These are phyloP conservation scores for Bolborhynchus lineola DNA, from an alignment of 2,113 vertebrate genomes.

Conservation along the genomic window DNA sequence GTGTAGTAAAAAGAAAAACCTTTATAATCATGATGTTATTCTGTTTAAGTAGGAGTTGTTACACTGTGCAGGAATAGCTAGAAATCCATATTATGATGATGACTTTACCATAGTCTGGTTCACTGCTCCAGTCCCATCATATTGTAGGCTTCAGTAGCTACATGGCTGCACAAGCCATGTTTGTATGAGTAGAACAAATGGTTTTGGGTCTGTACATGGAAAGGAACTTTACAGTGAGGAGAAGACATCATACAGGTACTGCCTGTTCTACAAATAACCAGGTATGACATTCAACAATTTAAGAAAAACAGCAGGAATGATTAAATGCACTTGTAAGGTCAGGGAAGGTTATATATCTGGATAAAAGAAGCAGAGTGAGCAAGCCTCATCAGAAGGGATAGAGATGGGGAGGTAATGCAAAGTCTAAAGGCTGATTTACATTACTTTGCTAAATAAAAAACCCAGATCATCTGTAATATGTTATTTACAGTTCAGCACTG, in stretches of 20 bases:
- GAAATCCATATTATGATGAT: fast-evolving
- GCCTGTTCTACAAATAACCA: fast-evolving
- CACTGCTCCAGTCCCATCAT: fast-evolving
- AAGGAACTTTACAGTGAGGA: fast-evolving
- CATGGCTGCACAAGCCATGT: fast-evolving
- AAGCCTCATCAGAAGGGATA: background rate
- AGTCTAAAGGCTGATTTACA: background rate
- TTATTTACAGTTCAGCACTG: slow-evolving; percentile 53
- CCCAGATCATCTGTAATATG: slow-evolving; percentile 3
- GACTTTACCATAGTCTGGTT: background rate
- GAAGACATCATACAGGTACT: background rate
- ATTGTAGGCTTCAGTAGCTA: fast-evolving
- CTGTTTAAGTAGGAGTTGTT: fast-evolving
- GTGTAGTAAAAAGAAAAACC: background rate
- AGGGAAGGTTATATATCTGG: background rate
- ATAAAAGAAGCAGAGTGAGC: background rate
- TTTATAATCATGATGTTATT: fast-evolving
- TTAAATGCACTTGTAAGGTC: fast-evolving
- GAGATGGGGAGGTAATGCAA: background rate
- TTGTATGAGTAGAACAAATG: fast-evolving
- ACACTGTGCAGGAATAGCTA: background rate
- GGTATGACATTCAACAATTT: background rate
- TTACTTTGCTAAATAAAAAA: background rate
- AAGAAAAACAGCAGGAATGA: background rate
- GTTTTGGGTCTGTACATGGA: fast-evolving